These are phyloP conservation scores for Heliconius hewitsoni DNA, from an alignment of 1,140 invertebrate species.

Conservation along the genomic window DNA sequence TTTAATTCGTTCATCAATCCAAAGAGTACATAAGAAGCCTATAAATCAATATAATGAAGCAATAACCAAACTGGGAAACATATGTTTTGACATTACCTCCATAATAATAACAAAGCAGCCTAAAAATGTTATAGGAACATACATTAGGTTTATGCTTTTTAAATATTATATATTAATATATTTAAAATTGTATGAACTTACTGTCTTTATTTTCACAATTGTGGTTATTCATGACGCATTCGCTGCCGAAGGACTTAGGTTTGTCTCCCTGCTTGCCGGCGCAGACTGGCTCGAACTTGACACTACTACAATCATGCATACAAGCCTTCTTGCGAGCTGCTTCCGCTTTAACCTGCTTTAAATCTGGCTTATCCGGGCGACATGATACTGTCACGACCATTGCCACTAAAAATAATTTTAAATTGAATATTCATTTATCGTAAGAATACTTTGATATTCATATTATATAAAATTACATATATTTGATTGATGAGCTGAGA, in stretches of 20 bases:
- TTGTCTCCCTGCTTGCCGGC: slow-evolving; percentile 79
- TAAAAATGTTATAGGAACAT: too few species aligned
- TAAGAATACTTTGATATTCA: not conserved
- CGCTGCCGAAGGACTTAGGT: slow-evolving; percentile 80
- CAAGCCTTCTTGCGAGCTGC: slow-evolving; percentile 78
- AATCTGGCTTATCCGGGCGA: slow-evolving; percentile 69
- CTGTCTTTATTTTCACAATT: slow-evolving; percentile 82
- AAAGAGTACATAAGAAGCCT: too few species aligned
- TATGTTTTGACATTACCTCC: too few species aligned
- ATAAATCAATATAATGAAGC: too few species aligned
- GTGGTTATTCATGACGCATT: slow-evolving; percentile 82
- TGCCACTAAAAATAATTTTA: slow-evolving; percentile 45
- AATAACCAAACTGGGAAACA: too few species aligned
- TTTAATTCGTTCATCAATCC: too few species aligned
- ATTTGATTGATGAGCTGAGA: too few species aligned
- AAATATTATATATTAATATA: not conserved
- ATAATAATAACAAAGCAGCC: too few species aligned
- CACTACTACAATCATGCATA: slow-evolving; percentile 70
- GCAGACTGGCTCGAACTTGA: slow-evolving; percentile 78
- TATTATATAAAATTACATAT: too few species aligned
- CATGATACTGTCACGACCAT: slow-evolving; percentile 62
- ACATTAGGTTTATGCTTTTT: too few species aligned
- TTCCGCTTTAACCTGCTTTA: slow-evolving; percentile 77
- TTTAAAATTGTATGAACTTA: slow-evolving; percentile 57
- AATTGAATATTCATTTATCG: not conserved